Percentiles rank a stretch among this genome's conserved stretches.
Evolutionary conservation across 1,140 invertebrate genomes (phyloP).

Genomic region (Phthorimaea operculella): DNA sequence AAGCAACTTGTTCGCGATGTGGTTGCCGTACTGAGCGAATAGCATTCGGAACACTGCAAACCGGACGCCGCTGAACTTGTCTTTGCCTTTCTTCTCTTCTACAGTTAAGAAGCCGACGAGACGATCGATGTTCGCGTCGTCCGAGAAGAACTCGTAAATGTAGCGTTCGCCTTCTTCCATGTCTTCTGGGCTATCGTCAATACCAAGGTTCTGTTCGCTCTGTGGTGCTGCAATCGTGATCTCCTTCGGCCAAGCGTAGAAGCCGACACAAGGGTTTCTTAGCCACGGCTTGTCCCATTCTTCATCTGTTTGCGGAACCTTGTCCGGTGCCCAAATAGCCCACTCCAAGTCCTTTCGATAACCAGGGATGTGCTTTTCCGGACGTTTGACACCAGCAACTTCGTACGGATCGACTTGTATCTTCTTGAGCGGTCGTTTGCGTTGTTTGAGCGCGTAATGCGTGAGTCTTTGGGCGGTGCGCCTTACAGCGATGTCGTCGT

Average conservation of each 20-base stretch:
- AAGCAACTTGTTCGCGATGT: slow-evolving; percentile 71
- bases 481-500: slow-evolving; percentile 81
- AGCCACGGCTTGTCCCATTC: slow-evolving; percentile 82
- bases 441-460: slow-evolving; percentile 79
- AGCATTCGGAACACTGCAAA: slow-evolving; percentile 82
- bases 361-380: slow-evolving; percentile 46
- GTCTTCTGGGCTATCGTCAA: slow-evolving; percentile 45
- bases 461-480: slow-evolving; percentile 75
- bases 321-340: slow-evolving; percentile 72
- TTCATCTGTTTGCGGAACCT: slow-evolving; percentile 70
- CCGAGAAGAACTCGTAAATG: slow-evolving; percentile 77
- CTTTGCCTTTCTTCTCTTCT: slow-evolving; percentile 88
- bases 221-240: slow-evolving; percentile 38
- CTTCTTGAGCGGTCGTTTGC: slow-evolving; percentile 78
- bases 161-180: slow-evolving; percentile 72
- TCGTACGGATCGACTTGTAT: slow-evolving; percentile 67
- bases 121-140: slow-evolving; percentile 76
- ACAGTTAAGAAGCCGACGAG: slow-evolving; percentile 81
- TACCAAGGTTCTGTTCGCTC: not conserved
- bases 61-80: slow-evolving; percentile 78
- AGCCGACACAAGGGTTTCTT: slow-evolving; percentile 79
- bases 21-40: slow-evolving; percentile 82
- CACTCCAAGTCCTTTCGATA: slow-evolving; percentile 56
- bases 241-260: slow-evolving; percentile 83
- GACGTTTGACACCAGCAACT: slow-evolving; percentile 37